Base-by-base conservation (phyloP, 1,140 invertebrate genomes). In the Agraylea sexmaculata region DNA sequence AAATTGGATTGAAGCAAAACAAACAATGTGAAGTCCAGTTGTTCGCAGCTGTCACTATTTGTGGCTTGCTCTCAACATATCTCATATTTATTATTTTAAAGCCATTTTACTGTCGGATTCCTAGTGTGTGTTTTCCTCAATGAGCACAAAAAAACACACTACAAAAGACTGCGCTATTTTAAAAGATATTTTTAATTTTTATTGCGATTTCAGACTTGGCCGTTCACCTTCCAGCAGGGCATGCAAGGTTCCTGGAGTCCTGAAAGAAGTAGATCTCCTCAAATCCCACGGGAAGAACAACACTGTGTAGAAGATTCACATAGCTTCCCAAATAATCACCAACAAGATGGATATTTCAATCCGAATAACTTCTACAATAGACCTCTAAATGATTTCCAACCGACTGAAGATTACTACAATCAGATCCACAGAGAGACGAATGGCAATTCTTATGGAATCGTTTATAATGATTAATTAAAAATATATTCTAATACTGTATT, bases 221-320 rank as follows among this genome's bases (percentile, higher is more conserved):
- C 47, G 12, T 49, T 49, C 34, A 49, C 47, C 6, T 49, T 49
- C 37, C 47, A 49, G 25, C 47, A 49, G 25, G 47, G 47, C 1
- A 31, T 31, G 17, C 36, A n/a, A 6, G 32, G 13, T 25, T 22
- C 31, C 7, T 39, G 42, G 31, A 33, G 43, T 36, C 31, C 19
- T 11, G 22, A 17, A 22, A 27, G 40, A 23, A 33, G 34, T 18
- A 4, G 33, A 10, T 38, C 29, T 37, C 42, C 42, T 25, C 29
- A 43, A 21, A 12, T 22, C 4, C 13, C 20, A 22, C 19, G 27
- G 10, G 7, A 34, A 23, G 20, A 33, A 15, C 39, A 29, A 11
- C 13, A 2, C 23, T 17, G 2, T 41, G 39, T 22, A 41, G 34
- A 25, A 11, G 12, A 22, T 17, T 13, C 23, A 23, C 32, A 1